Conservation (phyloP, 2,797 vertebrate genomes). For the Siniperca scherzeri region DNA sequence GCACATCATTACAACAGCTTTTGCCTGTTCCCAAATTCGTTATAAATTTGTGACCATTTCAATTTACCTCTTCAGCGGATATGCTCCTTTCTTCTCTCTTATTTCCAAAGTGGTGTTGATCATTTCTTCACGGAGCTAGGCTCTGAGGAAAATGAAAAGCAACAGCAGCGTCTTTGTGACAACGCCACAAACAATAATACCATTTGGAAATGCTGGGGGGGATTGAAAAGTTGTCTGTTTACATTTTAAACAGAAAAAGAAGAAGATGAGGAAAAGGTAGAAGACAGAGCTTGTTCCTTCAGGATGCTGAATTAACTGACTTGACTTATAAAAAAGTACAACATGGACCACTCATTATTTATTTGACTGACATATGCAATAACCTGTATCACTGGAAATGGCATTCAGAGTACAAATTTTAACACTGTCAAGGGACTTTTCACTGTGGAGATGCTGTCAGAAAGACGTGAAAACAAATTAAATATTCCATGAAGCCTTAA, state of each 20-base stretch:
- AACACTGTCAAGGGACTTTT: slow-evolving; percentile 41
- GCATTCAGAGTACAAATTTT: slow-evolving; percentile 27
- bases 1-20: too few species aligned
- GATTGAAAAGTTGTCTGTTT: too few species aligned
- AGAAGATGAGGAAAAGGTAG: neutral
- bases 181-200: too few species aligned
- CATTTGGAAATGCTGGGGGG: too few species aligned
- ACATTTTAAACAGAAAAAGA: neutral
- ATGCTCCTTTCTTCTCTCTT: too few species aligned
- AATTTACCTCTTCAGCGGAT: too few species aligned
- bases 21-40: too few species aligned
- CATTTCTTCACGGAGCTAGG: too few species aligned
- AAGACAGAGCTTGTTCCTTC: neutral
- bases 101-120: too few species aligned
- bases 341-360: slow-evolving; percentile 21
- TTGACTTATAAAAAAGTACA: slow-evolving; percentile 8
- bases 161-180: too few species aligned
- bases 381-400: slow-evolving; percentile 40
- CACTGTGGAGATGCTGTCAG: slow-evolving; percentile 37
- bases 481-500: slow-evolving; percentile 43
- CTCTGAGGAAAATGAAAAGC: too few species aligned
- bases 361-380: slow-evolving; percentile 63
- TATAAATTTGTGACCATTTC: too few species aligned
- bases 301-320: neutral
- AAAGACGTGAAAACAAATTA: slow-evolving; percentile 40